Evolutionary conservation across 2,888 invertebrate genomes (phyloP), one percentile per base, ranked within the genome.

Genomic region (Fragum fragum): DNA sequence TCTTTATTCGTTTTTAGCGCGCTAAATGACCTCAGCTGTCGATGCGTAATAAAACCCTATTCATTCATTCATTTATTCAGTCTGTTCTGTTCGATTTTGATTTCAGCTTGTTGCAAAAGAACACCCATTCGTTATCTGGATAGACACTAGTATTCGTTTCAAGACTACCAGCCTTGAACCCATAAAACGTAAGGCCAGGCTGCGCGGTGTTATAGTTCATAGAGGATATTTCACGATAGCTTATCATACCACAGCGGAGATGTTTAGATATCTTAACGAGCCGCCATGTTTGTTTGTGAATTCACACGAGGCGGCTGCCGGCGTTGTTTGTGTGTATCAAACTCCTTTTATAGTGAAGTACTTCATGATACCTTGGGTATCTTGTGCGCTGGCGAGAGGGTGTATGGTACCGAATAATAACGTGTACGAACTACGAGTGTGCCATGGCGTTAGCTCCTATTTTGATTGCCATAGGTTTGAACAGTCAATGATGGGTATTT

Each of bases 401-500:
- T 66, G 66, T 18, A 32, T 66, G 66, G 29, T 66, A 29, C 36
- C 32, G 9, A n/a, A 11, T n/a, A 16, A 66, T n/a, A 16, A 29
- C 1, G 21, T 29, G 14, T 16, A 29, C 5, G 28, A 66, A 29
- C 18, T 26, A 9, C 66, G 23, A 9, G 14, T 16, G 1, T 66
- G 66, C 18, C 29, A 23, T 9, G 16, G 16, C 21, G 3, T 18
- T 23, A 5, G 5, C 14, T 9, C 9, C 16, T 16, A 14, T 14
- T 18, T 28, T 29, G 21, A 32, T 3, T 66, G 66, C 32, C 66
- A 66, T 66, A 29, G 66, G 29, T 66, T 66, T 66, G 66, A 66
- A 26, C 66, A 66, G 21, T 66, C 66, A 18, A 29, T 66, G n/a
- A 26, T 66, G 14, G 66, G 66, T 36, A 66, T 66, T 7, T 36